Evolutionary conservation across 2,113 vertebrate genomes (phyloP).

Genomic region (Esox niger): DNA sequence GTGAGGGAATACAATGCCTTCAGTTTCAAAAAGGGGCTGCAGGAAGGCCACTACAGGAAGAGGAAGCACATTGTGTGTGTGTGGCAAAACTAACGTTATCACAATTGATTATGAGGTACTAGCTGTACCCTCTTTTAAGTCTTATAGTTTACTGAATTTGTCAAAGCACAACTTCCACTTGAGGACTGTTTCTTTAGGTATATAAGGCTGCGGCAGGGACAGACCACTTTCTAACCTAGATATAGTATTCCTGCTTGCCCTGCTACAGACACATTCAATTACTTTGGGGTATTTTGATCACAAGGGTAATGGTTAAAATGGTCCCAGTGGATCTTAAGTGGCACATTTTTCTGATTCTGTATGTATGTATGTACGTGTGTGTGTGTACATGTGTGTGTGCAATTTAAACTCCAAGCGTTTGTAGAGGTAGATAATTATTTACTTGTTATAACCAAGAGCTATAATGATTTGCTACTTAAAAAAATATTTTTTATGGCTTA

Average conservation of each 20-base stretch:
- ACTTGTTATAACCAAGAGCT: not conserved
- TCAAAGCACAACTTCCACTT: not conserved
- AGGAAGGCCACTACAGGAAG: conserved; percentile 75
- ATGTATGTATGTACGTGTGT: too few relatives aligned
- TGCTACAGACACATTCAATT: not conserved
- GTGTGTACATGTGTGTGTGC: too few relatives aligned
- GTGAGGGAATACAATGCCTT: conserved; percentile 73
- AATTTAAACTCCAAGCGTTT: too few relatives aligned
- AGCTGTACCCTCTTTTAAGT: not conserved
- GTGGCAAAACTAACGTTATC: conserved; percentile 33
- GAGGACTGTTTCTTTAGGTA: not conserved
- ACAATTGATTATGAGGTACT: conserved; percentile 4
- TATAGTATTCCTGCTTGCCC: too few relatives aligned
- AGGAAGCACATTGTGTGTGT: conserved; percentile 67
- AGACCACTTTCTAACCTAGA: not conserved
- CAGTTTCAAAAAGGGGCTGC: conserved; percentile 74
- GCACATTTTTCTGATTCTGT: too few relatives aligned
- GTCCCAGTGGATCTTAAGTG: not conserved
- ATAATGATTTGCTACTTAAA: not conserved
- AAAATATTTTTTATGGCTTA: not conserved
- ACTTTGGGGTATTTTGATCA: not conserved
- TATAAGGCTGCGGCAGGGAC: not conserved
- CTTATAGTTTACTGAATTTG: not conserved
- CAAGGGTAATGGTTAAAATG: not conserved
- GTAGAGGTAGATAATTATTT: too few relatives aligned